These are phyloP conservation scores for Otocyon megalotis DNA, from an alignment of 2,113 vertebrate genomes.

Conservation along the genomic window DNA sequence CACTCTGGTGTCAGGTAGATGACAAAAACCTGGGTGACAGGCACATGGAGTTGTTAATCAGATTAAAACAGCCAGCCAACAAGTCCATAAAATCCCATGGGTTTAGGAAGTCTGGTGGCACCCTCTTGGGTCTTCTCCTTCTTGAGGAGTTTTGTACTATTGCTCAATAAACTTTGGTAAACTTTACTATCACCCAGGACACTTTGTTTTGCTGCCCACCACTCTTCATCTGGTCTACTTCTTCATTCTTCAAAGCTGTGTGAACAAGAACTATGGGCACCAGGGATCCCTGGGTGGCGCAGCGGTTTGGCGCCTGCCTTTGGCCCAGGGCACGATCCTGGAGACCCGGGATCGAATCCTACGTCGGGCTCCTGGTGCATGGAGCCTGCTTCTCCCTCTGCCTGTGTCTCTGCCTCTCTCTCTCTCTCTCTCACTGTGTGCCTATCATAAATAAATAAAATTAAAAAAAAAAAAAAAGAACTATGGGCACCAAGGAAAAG, in stretches of 20 bases:
- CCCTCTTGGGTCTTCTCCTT: background rate
- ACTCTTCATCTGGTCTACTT: background rate
- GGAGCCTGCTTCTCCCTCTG: too few species aligned
- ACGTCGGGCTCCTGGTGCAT: too few species aligned
- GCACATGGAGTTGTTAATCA: background rate
- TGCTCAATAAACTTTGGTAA: background rate
- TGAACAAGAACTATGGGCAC: background rate
- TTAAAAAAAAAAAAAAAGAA: too few species aligned
- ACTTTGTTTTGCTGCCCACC: background rate
- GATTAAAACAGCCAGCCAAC: background rate
- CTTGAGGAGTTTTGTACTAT: background rate
- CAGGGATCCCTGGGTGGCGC: too few species aligned
- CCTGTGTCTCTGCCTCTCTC: too few species aligned
- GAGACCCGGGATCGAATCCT: too few species aligned
- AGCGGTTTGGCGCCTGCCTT: too few species aligned
- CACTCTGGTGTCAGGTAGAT: background rate
- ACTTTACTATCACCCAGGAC: too few species aligned
- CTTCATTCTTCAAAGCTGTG: background rate
- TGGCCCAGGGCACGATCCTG: too few species aligned
- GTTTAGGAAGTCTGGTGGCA: background rate
- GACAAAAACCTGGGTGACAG: background rate
- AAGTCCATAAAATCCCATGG: background rate
- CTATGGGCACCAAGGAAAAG: background rate
- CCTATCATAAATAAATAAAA: too few species aligned
- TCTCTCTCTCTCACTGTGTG: too few species aligned